Base-by-base conservation (phyloP, 1,140 invertebrate species). In the Sarcophaga bullata region DNA sequence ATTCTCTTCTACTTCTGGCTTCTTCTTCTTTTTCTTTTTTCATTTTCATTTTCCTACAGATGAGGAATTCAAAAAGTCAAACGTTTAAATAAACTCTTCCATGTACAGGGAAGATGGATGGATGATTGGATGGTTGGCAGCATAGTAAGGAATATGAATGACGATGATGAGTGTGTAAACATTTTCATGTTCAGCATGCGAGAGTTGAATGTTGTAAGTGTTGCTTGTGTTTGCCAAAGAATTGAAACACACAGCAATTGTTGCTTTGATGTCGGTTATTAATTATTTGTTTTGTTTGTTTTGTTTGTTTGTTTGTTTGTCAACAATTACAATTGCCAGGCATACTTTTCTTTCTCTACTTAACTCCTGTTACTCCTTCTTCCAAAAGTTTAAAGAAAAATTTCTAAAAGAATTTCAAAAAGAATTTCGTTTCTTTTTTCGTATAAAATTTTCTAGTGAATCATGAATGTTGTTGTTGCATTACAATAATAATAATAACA, bases 201-300 rank as follows among this genome's bases (percentile, higher is more conserved):
- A 37, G 25, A 37, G 25, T 37, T 37, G 25, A 37, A 37, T 37
- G 1, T 37, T 37, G 4, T n/a, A 37, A 37, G 25, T 37, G 25
- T 37, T 37, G n/a, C n/a, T 37, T 4, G 4, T 37, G 25, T 37
- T 37, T 37, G 25, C 25, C 4, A 37, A 37, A 37, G 25, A 37
- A 37, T 37, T 37, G 25, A 37, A 37, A 37, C 25, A 37, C 25
- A 37, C 25, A 37, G 25, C 25, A 37, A 37, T 37, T 37, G 25
- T 37, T 37, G 48, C 48, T 48, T 50, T 78, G 75, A 78, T 78
- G 75, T 50, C 50, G 50, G 49, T n/a, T 50, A 50, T 78, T 78
- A 78, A 78, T 78, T 78, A 50, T 78, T 78, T 78, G 75, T 78
- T n/a, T n/a, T n/a, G n/a, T n/a, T n/a, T n/a, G n/a, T n/a, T n/a